Evolutionary conservation across 2,888 invertebrate species (phyloP).

Genomic region (Heliconius hortense): DNA sequence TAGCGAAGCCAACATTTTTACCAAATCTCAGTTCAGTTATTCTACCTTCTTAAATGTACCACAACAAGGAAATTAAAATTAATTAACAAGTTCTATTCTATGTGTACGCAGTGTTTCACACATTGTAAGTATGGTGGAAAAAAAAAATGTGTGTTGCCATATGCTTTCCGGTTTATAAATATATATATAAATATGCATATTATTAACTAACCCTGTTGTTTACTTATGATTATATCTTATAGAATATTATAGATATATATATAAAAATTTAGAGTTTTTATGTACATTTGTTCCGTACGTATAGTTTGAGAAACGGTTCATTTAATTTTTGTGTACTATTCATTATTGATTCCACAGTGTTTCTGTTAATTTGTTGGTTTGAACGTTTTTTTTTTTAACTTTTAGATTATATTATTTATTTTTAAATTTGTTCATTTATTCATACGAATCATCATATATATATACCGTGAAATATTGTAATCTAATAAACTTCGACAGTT

Average conservation of each 20-base stretch:
- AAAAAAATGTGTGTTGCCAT: conserved; percentile 26
- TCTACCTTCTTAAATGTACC: conserved; percentile 43
- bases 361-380: too few relatives aligned
- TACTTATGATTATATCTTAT: conserved; percentile 11
- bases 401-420: too few relatives aligned
- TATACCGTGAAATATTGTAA: too few relatives aligned
- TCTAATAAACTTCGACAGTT: too few relatives aligned
- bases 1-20: conserved; percentile 63
- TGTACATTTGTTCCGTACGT: neutral
- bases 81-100: conserved; percentile 41
- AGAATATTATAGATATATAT: neutral
- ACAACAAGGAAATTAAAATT: conserved; percentile 43
- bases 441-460: too few relatives aligned
- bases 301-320: neutral
- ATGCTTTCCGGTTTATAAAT: conserved; percentile 29
- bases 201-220: neutral
- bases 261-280: neutral
- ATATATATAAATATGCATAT: conserved; percentile 23
- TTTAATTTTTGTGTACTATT: neutral
- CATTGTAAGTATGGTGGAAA: conserved; percentile 45
- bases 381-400: too few relatives aligned
- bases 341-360: too few relatives aligned
- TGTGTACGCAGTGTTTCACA: conserved; percentile 46
- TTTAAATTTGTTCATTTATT: too few relatives aligned
- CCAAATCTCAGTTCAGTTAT: conserved; percentile 54